These are phyloP conservation scores for Aphidius gifuensis DNA, from an alignment of 1,140 invertebrate genomes.

Conservation along the genomic window DNA sequence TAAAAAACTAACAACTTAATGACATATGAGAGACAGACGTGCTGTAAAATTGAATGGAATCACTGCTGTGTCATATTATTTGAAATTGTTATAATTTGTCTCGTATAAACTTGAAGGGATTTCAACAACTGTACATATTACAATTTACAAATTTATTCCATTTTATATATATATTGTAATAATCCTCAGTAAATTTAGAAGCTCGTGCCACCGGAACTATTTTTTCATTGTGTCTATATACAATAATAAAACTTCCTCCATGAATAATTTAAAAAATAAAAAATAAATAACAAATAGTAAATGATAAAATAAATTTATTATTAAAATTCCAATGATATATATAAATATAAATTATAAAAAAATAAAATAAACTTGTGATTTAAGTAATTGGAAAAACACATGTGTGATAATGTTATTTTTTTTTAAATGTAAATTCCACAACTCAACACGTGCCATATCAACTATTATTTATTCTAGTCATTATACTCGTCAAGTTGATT, in stretches of 20 bases:
- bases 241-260: conserved; percentile 14
- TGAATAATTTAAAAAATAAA: background rate
- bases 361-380: background rate
- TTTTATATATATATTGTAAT: background rate
- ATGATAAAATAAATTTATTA: no score
- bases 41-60: conserved; percentile 48
- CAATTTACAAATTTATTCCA: background rate
- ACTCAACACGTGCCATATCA: background rate
- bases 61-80: conserved; percentile 39
- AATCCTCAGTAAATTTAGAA: background rate
- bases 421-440: background rate
- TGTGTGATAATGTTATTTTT: conserved; percentile 4
- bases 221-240: conserved; percentile 5
- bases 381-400: background rate
- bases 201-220: conserved; percentile 23
- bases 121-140: background rate
- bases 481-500: conserved; percentile 3
- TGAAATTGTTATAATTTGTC: conserved; percentile 34
- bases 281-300: background rate
- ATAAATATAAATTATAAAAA: background rate
- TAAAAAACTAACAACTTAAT: conserved; percentile 42
- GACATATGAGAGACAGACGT: conserved; percentile 38
- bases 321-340: no score
- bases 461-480: conserved; percentile 5
- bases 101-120: conserved; percentile 27